phyloP scores from a whole-genome alignment of 2,113 vertebrate genomes.

The Nothocercus nigrocapillus region DNA sequence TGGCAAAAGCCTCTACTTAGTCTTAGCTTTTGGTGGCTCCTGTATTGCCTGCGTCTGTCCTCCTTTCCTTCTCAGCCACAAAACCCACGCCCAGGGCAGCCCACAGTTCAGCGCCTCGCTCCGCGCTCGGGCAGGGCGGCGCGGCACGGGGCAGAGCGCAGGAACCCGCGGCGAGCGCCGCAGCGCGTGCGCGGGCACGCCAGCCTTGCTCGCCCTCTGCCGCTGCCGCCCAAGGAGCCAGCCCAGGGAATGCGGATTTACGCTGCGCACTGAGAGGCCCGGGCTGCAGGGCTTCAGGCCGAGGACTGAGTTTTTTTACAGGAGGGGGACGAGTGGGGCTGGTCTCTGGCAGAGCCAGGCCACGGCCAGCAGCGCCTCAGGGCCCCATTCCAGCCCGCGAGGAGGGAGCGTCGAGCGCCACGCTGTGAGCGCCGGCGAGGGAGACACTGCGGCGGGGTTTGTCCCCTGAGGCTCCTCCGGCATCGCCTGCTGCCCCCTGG shows the following conservation, averaged over 20 bases:
- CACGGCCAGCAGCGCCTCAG: not conserved
- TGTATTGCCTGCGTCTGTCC: no score
- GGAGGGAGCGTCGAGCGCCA: fast-evolving
- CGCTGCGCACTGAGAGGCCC: not conserved
- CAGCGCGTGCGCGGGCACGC: not conserved
- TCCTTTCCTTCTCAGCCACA: no score
- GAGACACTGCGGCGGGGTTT: not conserved
- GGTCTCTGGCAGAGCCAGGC: not conserved
- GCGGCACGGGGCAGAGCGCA: no score
- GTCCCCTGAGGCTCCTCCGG: not conserved
- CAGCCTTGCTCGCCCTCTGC: not conserved
- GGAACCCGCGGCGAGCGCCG: no score
- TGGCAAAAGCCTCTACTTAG: not conserved
- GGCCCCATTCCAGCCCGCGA: not conserved
- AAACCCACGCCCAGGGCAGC: no score
- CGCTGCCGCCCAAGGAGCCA: not conserved
- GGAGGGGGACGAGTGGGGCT: not conserved
- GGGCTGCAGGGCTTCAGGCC: not conserved
- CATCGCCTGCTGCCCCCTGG: not conserved
- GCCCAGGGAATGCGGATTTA: not conserved
- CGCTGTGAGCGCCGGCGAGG: not conserved
- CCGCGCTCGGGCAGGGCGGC: not conserved
- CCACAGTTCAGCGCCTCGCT: not conserved
- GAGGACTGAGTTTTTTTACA: not conserved
- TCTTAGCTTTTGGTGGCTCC: not conserved